Evolutionary conservation across 23 tunicate genomes (phyloP), one percentile per base, ranked within the genome.

Genomic region (Phallusia fumigata): DNA sequence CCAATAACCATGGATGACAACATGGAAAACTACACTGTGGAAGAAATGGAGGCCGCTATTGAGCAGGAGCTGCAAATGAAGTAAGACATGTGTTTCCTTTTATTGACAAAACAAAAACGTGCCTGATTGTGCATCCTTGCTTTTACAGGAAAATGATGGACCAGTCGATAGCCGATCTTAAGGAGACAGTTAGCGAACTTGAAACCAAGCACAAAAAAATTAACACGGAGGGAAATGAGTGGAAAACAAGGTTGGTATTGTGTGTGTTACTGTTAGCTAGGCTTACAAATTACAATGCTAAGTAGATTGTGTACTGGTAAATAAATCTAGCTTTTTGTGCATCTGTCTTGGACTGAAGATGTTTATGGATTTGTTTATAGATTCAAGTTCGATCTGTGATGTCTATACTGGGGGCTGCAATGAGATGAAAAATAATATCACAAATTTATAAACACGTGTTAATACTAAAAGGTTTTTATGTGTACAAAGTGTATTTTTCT

Each of bases 151-250:
- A 83, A 40, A 92, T 92, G 97, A 72, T 92, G 65, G 88, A 92
- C 31, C 91, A 84, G 44, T 92, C 97, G 0, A 53, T 85, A 18
- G 47, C 50, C 12, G 97, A 83, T 33, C 78, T 92, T 10, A 84
- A 87, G 65, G 83, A 24, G 5, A 92, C 97, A 0, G 86, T 92
- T 31, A 36, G 36, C 0, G 91, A 92, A 53, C 49, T 92, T 36
- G 97, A 92, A 21, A 52, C 74, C 26, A 87, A 92, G 65, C 75
- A 35, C 64, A 47, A 80, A 49, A 52, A 79, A 79, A 30, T 92
- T 0, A 91, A 92, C 65, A 44, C 79, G 0, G 97, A 92, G 75
- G 97, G 91, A 58, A 87, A 79, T 80, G 97, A 92, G 65, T 92
- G 97, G 97, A 83, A 87, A 47, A 86, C 91, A 26, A 90, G 95